A percentile compares a stretch with the other conserved stretches of the same genome.
These are phyloP conservation scores for Callyntrura guangdongensis DNA, from an alignment of 2,888 invertebrate species.

Conservation along the genomic window DNA sequence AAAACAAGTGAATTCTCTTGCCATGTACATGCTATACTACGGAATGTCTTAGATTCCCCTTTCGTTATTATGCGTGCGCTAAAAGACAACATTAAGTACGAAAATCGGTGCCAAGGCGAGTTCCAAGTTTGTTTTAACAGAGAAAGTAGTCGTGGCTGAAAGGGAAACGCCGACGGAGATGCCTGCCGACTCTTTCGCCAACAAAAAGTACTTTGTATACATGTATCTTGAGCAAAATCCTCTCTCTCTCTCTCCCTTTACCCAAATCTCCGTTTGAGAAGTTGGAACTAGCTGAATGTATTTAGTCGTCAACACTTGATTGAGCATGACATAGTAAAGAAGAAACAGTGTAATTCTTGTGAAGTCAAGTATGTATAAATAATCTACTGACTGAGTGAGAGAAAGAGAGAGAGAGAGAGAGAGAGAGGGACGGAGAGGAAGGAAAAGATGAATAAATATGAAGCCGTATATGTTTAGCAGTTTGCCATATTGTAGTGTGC, in stretches of 20 bases:
- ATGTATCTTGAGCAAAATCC: neutral
- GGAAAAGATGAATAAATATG: slow-evolving; percentile 30
- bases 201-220: slow-evolving; percentile 32
- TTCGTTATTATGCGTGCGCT: slow-evolving; percentile 36
- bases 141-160: slow-evolving; percentile 81
- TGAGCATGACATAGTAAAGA: slow-evolving; percentile 80
- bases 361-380: slow-evolving; percentile 66
- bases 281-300: slow-evolving; percentile 57
- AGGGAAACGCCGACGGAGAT: slow-evolving; percentile 44
- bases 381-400: slow-evolving; percentile 54
- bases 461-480: neutral
- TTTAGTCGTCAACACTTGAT: slow-evolving; percentile 84
- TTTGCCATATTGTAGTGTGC: too few relatives aligned
- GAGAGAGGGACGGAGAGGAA: neutral
- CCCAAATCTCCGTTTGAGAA: neutral
- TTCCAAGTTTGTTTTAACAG: slow-evolving; percentile 82
- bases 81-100: slow-evolving; percentile 63
- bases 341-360: slow-evolving; percentile 70
- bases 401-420: slow-evolving; percentile 22
- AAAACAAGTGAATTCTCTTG: neutral
- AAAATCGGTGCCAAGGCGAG: slow-evolving; percentile 69
- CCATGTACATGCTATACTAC: neutral
- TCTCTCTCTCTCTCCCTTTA: neutral
- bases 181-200: slow-evolving; percentile 33
- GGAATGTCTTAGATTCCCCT: neutral